Percentiles rank a stretch among this genome's conserved stretches.
Conservation (phyloP, 2,888 invertebrate species). For the Matsumyia berberina region DNA sequence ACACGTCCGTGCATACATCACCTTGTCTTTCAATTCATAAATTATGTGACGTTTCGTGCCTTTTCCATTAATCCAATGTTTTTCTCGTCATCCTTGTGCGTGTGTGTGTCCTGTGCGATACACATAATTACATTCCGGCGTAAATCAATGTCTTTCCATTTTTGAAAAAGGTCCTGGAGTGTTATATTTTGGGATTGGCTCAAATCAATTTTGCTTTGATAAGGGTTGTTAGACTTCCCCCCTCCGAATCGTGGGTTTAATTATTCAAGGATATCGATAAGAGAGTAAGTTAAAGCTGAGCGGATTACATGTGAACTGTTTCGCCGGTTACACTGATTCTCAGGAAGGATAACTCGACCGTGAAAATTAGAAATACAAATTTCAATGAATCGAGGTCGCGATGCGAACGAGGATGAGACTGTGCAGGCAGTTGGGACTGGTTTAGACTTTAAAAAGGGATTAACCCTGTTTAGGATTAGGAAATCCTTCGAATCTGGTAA, state of each 20-base stretch:
- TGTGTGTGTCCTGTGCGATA: not conserved
- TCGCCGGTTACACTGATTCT: not conserved
- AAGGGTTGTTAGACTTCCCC: slow-evolving; percentile 8
- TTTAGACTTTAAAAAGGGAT: too few relatives aligned
- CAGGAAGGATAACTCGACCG: not conserved
- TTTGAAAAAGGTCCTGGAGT: slow-evolving; percentile 42
- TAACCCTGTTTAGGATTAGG: too few relatives aligned
- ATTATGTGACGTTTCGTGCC: slow-evolving; percentile 12
- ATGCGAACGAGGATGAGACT: too few relatives aligned
- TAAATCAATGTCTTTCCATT: slow-evolving; percentile 33
- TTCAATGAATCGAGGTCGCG: not conserved
- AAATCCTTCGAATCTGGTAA: too few relatives aligned
- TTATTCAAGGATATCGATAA: slow-evolving; percentile 31
- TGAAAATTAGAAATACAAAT: not conserved
- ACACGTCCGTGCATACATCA: not conserved
- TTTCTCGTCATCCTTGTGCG: not conserved
- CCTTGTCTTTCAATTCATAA: slow-evolving; percentile 19
- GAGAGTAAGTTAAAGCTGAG: slow-evolving; percentile 4
- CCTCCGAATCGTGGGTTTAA: slow-evolving; percentile 14
- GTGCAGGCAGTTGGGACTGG: too few relatives aligned
- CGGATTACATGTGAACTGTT: slow-evolving; percentile 17
- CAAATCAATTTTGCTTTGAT: slow-evolving; percentile 52
- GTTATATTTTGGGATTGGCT: slow-evolving; percentile 42
- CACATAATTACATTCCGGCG: slow-evolving; percentile 43
- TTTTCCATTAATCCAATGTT: slow-evolving; percentile 12